Evolutionary conservation across 2,797 vertebrate genomes (phyloP), one percentile per base, ranked within the genome.

Genomic region (Darevskia mixta): DNA sequence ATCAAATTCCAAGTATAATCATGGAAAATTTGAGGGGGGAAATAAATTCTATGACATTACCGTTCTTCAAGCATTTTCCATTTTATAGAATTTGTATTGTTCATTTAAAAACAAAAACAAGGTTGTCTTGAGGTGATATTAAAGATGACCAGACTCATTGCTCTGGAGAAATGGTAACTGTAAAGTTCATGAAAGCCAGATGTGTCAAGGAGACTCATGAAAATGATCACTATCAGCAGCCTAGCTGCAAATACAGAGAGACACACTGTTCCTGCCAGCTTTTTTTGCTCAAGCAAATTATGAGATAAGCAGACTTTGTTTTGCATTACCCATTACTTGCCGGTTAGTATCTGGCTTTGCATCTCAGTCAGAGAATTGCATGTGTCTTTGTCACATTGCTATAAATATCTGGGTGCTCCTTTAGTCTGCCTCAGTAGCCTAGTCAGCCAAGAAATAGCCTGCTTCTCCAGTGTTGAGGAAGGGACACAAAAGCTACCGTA

Each of bases 131-230:
- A 72, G 11, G 35, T 64, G 75, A 79, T 61, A 32, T 49, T 88
- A 29, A 88, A 79, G 55, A 79, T 58, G 45, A 71, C 61, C 64
- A 83, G 64, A 77, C 6, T 87, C 35, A 49, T 55, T 27, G 45
- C 35, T 79, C 9, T 72, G 18, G 35, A 43, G 66, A 67, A 69
- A 78, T 55, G 32, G 49, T 79, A 83, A 41, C 66, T 61, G 27
- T 18, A 79, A 88, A 61, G 25, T 71, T 88, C 75, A 79, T 61
- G 27, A 79, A 84, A 84, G 20, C 27, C 87, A 88, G 82, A 79
- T 43, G 58, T 75, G 41, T 82, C 58, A 11, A 13, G 35, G 49
- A 71, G 49, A 61, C 45, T 78, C 66, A 61, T 78, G 49, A 32
- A 69, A 49, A 69, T 23, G 25, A 80, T 75, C 27, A 41, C 35